Percentiles rank a stretch among this genome's conserved stretches.
Conservation (phyloP, 1,140 invertebrate genomes). For the Drosophila simulans region DNA sequence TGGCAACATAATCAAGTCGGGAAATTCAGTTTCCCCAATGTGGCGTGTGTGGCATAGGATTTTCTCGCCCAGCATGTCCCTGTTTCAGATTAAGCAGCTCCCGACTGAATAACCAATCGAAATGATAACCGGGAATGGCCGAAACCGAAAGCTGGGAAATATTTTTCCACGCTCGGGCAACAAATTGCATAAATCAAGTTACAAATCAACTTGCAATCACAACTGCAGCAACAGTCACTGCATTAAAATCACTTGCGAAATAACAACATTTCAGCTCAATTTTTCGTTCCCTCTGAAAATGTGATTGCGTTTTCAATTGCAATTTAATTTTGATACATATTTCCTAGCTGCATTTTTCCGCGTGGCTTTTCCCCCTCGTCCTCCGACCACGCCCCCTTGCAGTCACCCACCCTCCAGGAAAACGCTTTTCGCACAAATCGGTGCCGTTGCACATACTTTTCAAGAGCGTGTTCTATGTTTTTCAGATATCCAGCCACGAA, state of each 20-base stretch:
- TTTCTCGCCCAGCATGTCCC: neutral
- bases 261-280: conserved; percentile 33
- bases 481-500: neutral
- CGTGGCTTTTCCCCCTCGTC: neutral
- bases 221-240: conserved; percentile 16
- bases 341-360: conserved; percentile 39
- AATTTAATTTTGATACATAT: conserved; percentile 77
- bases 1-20: conserved; percentile 49
- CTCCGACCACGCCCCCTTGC: neutral
- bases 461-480: conserved; percentile 11
- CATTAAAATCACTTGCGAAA: conserved; percentile 21
- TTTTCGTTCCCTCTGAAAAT: conserved; percentile 25
- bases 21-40: conserved; percentile 35
- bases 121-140: conserved; percentile 41
- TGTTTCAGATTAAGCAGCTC: conserved; percentile 57
- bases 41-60: neutral
- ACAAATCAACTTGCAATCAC: conserved; percentile 44
- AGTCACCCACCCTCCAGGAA: conserved; percentile 8
- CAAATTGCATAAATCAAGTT: conserved; percentile 69
- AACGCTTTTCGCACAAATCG: conserved; percentile 44
- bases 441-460: conserved; percentile 27
- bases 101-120: conserved; percentile 47
- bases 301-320: conserved; percentile 40
- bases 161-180: conserved; percentile 10
- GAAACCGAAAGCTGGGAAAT: conserved; percentile 16